Percentiles rank a stretch among this genome's conserved stretches.
phyloP scores from a whole-genome alignment of 1,140 invertebrate species.

The Tetragnatha versicolor region DNA sequence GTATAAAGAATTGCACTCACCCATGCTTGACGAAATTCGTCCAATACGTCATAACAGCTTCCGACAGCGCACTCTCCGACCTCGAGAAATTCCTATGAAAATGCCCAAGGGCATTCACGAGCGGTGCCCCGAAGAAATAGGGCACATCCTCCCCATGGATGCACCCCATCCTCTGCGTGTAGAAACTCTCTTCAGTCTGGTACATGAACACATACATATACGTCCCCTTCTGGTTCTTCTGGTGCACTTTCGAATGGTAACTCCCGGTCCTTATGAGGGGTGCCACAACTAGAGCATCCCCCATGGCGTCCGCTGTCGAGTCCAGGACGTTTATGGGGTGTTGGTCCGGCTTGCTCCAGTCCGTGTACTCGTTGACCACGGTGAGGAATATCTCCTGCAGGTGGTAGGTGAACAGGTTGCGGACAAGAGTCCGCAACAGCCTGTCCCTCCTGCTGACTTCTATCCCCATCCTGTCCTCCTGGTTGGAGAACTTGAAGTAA shows the following conservation, averaged over 20 bases:
- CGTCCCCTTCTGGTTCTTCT: constrained; percentile 68
- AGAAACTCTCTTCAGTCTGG: constrained; percentile 91
- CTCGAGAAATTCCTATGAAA: constrained; percentile 82
- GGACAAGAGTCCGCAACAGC: constrained; percentile 89
- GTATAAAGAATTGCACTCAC: constrained; percentile 67
- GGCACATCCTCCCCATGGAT: constrained; percentile 90
- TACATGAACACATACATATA: constrained; percentile 95
- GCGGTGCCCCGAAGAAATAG: constrained; percentile 88
- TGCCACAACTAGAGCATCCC: constrained; percentile 91
- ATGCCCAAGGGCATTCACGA: constrained; percentile 68
- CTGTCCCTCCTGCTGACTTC: constrained; percentile 86
- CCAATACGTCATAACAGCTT: constrained; percentile 92
- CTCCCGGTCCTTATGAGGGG: constrained; percentile 90
- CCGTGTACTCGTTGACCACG: constrained; percentile 95
- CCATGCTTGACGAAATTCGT: constrained; percentile 97
- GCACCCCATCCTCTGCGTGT: constrained; percentile 77
- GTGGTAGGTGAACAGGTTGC: constrained; percentile 68
- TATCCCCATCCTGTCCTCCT: constrained; percentile 93
- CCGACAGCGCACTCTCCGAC: constrained; percentile 85
- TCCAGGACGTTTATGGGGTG: constrained; percentile 92
- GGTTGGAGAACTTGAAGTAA: constrained; percentile 70
- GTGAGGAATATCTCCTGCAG: constrained; percentile 91
- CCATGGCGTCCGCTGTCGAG: constrained; percentile 89
- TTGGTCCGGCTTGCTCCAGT: constrained; percentile 92
- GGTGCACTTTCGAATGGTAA: constrained; percentile 74